Conservation (phyloP, 2,888 invertebrate species). For the Yponomeuta malinellus region DNA sequence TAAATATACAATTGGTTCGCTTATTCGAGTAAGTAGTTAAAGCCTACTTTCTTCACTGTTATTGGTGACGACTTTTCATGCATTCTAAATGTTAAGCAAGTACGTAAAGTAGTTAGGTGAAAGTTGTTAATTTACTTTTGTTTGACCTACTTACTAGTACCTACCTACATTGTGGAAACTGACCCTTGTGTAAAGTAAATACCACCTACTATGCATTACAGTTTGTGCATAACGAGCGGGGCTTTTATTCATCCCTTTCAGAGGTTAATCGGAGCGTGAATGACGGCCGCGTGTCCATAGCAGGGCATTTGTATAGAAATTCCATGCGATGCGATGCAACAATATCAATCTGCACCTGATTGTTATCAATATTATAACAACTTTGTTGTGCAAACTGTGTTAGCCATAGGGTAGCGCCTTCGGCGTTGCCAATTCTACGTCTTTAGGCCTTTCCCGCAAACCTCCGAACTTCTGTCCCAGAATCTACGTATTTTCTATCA, state of each 20-base stretch:
- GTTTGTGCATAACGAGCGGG: not conserved
- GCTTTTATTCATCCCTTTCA: not conserved
- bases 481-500: too few species aligned
- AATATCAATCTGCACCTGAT: constrained; percentile 1
- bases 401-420: not conserved
- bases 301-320: not conserved
- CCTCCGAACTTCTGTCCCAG: too few species aligned
- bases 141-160: not conserved
- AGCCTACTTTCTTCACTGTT: too few species aligned
- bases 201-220: not conserved
- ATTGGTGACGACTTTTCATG: too few species aligned
- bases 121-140: not conserved
- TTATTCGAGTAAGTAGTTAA: too few species aligned
- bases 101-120: not conserved
- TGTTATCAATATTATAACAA: not conserved
- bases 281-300: not conserved
- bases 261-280: not conserved
- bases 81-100: too few species aligned
- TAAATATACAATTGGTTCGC: too few species aligned
- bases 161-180: not conserved
- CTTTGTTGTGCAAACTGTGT: constrained; percentile 12
- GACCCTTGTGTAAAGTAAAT: not conserved
- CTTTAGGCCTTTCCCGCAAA: too few species aligned
- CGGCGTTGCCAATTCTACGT: too few species aligned
- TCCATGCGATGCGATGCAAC: not conserved